Evolutionary conservation across 2,113 vertebrate genomes (phyloP).

Genomic region (Onychostruthus taczanowskii): DNA sequence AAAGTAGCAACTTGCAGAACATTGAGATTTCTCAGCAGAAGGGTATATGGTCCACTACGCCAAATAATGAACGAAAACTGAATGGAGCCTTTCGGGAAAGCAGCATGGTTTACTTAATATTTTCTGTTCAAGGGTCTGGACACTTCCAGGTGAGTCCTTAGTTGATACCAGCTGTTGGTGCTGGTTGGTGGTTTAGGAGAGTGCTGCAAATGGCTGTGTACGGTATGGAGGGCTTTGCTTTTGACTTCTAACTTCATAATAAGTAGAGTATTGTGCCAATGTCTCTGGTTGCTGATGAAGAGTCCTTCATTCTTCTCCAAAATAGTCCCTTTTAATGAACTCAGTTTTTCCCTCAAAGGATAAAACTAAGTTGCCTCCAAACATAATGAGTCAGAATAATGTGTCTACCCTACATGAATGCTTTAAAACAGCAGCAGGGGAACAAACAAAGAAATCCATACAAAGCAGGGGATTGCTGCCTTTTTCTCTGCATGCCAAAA

Average conservation of each 20-base stretch:
- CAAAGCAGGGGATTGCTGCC: not conserved
- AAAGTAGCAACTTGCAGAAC: slow-evolving; percentile 87
- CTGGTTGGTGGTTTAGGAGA: not conserved
- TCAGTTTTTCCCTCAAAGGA: not conserved
- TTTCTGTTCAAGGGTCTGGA: slow-evolving; percentile 92
- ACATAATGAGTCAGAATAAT: not conserved
- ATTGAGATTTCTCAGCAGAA: slow-evolving; percentile 90
- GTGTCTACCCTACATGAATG: not conserved
- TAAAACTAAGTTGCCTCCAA: not conserved
- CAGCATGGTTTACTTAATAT: slow-evolving; percentile 83
- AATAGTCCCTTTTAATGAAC: not conserved
- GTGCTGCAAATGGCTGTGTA: not conserved
- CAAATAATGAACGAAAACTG: slow-evolving; percentile 85
- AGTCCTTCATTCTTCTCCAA: not conserved
- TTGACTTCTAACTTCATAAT: not conserved
- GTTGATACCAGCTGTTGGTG: not conserved
- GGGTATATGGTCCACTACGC: slow-evolving; percentile 90
- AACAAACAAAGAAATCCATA: not conserved
- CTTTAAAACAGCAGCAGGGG: not conserved
- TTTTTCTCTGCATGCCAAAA: not conserved
- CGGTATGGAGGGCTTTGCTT: not conserved
- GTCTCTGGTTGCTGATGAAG: not conserved
- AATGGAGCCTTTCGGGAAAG: slow-evolving; percentile 84
- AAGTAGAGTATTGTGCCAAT: not conserved
- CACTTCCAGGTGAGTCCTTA: slow-evolving; percentile 86